phyloP scores from a whole-genome alignment of 2,888 invertebrate genomes.

The Bimastos eiseni region DNA sequence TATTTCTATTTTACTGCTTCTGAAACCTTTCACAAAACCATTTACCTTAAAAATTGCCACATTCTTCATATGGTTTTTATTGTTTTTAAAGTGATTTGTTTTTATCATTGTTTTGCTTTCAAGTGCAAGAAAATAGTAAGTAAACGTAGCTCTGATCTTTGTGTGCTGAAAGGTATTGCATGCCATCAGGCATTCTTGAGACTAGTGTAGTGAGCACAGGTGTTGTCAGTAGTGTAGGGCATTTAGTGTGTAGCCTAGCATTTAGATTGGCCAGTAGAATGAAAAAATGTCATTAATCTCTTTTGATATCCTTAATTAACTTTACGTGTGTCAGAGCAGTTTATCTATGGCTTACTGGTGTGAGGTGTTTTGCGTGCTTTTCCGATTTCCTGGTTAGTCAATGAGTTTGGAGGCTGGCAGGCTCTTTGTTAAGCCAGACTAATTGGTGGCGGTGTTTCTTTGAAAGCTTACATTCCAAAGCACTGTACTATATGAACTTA shows the following conservation, averaged over 20 bases:
- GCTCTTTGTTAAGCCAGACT: neutral
- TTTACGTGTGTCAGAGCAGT: neutral
- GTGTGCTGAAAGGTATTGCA: neutral
- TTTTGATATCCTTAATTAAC: neutral
- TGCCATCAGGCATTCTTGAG: too few relatives aligned
- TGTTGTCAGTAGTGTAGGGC: neutral
- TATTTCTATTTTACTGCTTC: too few relatives aligned
- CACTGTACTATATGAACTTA: neutral
- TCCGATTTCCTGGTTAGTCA: neutral
- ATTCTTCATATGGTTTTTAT: neutral
- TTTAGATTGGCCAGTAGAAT: neutral
- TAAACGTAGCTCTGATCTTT: neutral
- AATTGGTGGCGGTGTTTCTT: neutral
- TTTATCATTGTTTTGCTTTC: neutral
- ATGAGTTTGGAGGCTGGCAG: neutral
- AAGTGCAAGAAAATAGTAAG: constrained; percentile 25
- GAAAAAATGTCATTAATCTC: neutral
- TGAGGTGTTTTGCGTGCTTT: neutral
- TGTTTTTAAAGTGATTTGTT: neutral
- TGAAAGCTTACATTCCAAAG: neutral
- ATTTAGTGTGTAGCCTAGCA: neutral
- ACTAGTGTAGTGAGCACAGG: neutral
- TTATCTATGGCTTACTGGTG: neutral
- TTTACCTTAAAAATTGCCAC: neutral
- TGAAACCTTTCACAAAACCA: too few relatives aligned